Conservation (phyloP, 2,888 invertebrate species). For the Aphrophora alni region DNA sequence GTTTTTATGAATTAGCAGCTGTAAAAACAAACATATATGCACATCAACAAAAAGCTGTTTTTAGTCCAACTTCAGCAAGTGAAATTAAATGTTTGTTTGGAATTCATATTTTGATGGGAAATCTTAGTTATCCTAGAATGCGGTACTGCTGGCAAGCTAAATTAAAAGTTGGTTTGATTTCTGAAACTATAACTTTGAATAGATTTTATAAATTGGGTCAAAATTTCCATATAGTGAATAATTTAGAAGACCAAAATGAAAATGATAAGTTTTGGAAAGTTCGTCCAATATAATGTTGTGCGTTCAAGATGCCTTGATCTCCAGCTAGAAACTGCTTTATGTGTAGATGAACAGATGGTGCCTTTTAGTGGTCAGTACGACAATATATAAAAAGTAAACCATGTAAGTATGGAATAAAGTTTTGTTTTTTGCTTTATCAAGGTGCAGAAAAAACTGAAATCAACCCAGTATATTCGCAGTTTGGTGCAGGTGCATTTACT, state of each 20-base stretch:
- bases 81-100: conserved; percentile 16
- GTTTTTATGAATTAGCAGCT: not conserved
- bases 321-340: not conserved
- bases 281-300: conserved; percentile 12
- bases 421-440: conserved; percentile 13
- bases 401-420: conserved; percentile 20
- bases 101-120: conserved; percentile 21
- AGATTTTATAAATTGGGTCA: not conserved
- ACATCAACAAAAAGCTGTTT: conserved; percentile 18
- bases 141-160: not conserved
- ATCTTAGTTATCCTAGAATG: not conserved
- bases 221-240: conserved; percentile 9
- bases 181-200: not conserved
- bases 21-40: conserved; percentile 19
- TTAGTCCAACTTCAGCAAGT: not conserved
- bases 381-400: conserved; percentile 21
- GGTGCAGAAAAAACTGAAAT: conserved; percentile 6
- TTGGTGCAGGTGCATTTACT: conserved; percentile 14
- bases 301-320: not conserved
- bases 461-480: not conserved
- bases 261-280: conserved; percentile 20
- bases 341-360: conserved; percentile 22
- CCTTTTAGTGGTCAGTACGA: conserved; percentile 18
- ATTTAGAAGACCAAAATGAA: conserved; percentile 18
- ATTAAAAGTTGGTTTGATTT: conserved; percentile 17